Conservation (phyloP, 2,797 vertebrate genomes). For the Numenius phaeopus region DNA sequence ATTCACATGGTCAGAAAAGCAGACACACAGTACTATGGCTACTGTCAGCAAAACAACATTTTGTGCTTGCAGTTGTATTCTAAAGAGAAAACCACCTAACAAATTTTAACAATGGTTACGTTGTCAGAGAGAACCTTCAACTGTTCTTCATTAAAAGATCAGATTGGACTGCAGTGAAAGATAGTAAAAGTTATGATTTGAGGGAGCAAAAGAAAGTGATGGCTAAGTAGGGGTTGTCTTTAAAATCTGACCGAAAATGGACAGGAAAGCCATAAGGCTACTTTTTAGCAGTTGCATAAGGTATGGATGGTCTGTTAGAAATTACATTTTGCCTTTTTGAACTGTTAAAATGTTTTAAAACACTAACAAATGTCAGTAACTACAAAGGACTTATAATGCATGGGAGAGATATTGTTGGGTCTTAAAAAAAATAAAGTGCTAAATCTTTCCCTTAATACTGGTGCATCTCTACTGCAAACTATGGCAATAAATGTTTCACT, state of each 20-base stretch:
- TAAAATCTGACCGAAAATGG: neutral
- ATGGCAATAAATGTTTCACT: neutral
- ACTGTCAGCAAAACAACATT: conserved; percentile 4
- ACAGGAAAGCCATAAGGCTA: conserved; percentile 10
- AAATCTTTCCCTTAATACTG: conserved; percentile 25
- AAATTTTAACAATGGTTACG: neutral
- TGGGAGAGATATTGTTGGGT: neutral
- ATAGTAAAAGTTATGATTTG: neutral
- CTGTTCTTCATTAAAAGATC: conserved; percentile 63
- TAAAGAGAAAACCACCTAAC: conserved; percentile 21
- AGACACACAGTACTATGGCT: conserved; percentile 27
- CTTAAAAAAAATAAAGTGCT: conserved; percentile 37
- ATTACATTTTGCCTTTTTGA: neutral
- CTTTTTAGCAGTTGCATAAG: conserved; percentile 30
- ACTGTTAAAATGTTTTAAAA: neutral
- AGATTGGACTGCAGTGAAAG: neutral
- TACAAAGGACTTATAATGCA: neutral
- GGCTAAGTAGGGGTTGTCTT: neutral
- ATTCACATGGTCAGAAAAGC: neutral
- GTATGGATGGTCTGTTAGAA: conserved; percentile 22
- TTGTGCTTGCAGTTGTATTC: conserved; percentile 33
- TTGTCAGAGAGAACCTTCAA: conserved; percentile 59
- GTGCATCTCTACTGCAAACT: neutral
- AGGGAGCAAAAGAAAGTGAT: neutral
- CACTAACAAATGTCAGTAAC: neutral